A percentile compares a stretch with the other conserved stretches of the same genome.
Conservation (phyloP, 1,140 invertebrate genomes). For the Chrysoperla carnea region DNA sequence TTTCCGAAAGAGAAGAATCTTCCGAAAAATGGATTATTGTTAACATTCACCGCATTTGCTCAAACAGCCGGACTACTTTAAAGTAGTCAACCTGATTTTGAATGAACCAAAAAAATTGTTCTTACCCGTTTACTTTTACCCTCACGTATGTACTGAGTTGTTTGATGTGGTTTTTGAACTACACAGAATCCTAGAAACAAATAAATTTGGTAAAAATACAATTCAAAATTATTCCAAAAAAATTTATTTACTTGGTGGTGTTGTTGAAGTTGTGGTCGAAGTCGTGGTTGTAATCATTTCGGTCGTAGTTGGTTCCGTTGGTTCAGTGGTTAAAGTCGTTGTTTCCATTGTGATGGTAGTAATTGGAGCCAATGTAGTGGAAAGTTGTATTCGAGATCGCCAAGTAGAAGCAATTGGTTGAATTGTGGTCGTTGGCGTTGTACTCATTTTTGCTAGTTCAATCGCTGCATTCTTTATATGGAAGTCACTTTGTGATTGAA, state of each 20-base stretch:
- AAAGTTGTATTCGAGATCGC: constrained; percentile 9
- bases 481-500: constrained; percentile 76
- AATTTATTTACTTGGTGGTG: constrained; percentile 44
- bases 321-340: constrained; percentile 27
- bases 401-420: constrained; percentile 8
- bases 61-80: too few relatives aligned
- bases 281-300: constrained; percentile 31
- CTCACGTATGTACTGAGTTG: constrained; percentile 52
- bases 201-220: neutral
- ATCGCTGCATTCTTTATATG: constrained; percentile 45
- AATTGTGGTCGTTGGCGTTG: constrained; percentile 22
- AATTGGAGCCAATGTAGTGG: constrained; percentile 15
- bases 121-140: constrained; percentile 56
- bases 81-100: too few relatives aligned
- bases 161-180: constrained; percentile 55
- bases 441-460: constrained; percentile 25
- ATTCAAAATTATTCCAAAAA: neutral
- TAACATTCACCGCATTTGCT: too few relatives aligned
- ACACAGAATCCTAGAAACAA: constrained; percentile 49
- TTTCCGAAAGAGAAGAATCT: too few relatives aligned
- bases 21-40: too few relatives aligned
- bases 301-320: constrained; percentile 29
- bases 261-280: constrained; percentile 41
- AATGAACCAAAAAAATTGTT: too few relatives aligned
- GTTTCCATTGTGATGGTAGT: constrained; percentile 20